A percentile compares a stretch with the other conserved stretches of the same genome.
Evolutionary conservation across 2,888 invertebrate species (phyloP).

Genomic region (Chrysotoxum bicinctum): DNA sequence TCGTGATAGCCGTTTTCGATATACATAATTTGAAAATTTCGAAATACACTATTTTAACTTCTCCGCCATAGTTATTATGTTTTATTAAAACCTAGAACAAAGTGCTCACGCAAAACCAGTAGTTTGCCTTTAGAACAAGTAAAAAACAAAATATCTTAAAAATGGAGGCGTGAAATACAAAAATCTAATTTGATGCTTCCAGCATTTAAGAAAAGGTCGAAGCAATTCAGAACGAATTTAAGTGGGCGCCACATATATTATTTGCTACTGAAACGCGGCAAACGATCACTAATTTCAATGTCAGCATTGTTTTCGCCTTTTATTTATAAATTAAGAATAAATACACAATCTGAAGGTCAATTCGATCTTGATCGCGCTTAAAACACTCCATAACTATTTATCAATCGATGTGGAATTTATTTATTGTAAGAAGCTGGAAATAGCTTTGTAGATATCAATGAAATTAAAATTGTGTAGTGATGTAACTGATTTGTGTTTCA

Average conservation of each 20-base stretch:
- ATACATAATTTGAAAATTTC: too few relatives aligned
- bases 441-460: constrained; percentile 30
- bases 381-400: constrained; percentile 5
- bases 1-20: too few relatives aligned
- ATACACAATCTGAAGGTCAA: constrained; percentile 31
- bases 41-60: too few relatives aligned
- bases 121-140: too few relatives aligned
- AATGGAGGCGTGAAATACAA: constrained; percentile 20
- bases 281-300: constrained; percentile 40
- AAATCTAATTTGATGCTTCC: constrained; percentile 23
- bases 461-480: constrained; percentile 19
- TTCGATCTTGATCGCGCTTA: constrained; percentile 7
- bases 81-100: too few relatives aligned
- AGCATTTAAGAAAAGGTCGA: constrained; percentile 50
- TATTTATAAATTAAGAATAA: constrained; percentile 15
- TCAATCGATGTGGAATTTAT: constrained; percentile 35
- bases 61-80: too few relatives aligned
- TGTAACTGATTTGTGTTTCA: constrained; percentile 22
- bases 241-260: constrained; percentile 51
- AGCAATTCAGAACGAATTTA: constrained; percentile 37
- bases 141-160: too few relatives aligned
- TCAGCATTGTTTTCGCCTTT: constrained; percentile 25
- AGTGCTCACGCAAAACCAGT: too few relatives aligned
- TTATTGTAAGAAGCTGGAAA: constrained; percentile 31
- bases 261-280: constrained; percentile 35